phyloP scores from a whole-genome alignment of 2,113 vertebrate species.

The Heptranchias perlo region DNA sequence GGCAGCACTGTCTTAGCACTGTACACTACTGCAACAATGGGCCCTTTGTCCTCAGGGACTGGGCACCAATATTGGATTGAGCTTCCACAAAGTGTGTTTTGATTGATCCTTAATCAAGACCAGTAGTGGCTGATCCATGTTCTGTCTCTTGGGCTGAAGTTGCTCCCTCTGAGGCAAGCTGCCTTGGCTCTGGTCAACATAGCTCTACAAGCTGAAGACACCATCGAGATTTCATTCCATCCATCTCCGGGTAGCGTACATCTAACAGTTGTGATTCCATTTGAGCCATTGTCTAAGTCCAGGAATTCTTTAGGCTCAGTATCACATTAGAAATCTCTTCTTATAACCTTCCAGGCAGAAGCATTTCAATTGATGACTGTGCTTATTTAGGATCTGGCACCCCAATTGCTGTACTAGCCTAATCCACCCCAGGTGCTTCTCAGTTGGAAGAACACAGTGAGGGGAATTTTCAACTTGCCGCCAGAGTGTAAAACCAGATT shows the following conservation, averaged over 20 bases:
- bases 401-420: neutral
- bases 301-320: neutral
- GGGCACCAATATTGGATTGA: neutral
- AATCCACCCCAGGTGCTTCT: neutral
- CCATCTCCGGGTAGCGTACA: neutral
- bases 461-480: neutral
- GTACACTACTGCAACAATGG: neutral
- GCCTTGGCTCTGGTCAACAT: neutral
- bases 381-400: neutral
- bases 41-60: neutral
- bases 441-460: neutral
- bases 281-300: neutral
- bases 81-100: neutral
- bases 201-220: neutral
- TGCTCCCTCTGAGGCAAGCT: neutral
- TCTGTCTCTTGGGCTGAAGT: neutral
- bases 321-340: neutral
- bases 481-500: neutral
- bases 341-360: neutral
- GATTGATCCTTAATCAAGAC: neutral
- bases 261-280: neutral
- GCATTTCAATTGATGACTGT: neutral
- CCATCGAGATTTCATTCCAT: neutral
- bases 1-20: neutral
- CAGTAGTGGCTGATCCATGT: neutral